Evolutionary conservation across 2,888 invertebrate species (phyloP), one percentile per base, ranked within the genome.

Genomic region (Tipula unca): DNA sequence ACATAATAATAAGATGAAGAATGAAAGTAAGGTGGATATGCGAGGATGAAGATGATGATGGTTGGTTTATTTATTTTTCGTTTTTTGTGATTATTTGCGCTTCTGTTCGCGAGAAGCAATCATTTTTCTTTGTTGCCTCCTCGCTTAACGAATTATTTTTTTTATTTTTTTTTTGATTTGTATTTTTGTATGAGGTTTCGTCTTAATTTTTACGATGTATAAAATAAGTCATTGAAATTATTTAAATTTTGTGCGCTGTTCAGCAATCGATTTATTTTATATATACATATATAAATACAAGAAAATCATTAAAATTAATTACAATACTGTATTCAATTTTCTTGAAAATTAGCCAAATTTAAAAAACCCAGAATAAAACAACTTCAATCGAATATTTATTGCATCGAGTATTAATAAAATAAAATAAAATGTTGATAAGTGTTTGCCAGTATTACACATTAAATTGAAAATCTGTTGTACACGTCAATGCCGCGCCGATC

Each of bases 401-500:
- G n/a, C n/a, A 69, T 25, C 32, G 25, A 69, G 69, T 69, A 69
- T 48, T 3, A 6, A 1, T 20, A 6, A 20, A 54, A 48, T 10
- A 48, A 69, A 69, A 32, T 32, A 6, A 69, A 69, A n/a, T n/a
- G n/a, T 25, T 69, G 69, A 69, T 69, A 69, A 69, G 69, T 69
- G 69, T 69, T 69, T 69, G 69, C 69, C 69, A 69, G 69, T 69
- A 69, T 69, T 69, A 69, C 69, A 69, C 69, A 69, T 69, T 69
- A 69, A 25, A 69, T 25, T 69, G 25, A 25, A 69, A 69, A 69
- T 69, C 69, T 69, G 69, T 69, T 69, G 69, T 69, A 69, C 69
- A 69, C 69, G 69, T 69, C 69, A 69, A 69, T 69, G 69, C 69
- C 69, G 13, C 69, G 25, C 25, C 25, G 69, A 69, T 25, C 69